Base-by-base conservation (phyloP, 2,888 invertebrate species). In the Euzophera pinguis region DNA sequence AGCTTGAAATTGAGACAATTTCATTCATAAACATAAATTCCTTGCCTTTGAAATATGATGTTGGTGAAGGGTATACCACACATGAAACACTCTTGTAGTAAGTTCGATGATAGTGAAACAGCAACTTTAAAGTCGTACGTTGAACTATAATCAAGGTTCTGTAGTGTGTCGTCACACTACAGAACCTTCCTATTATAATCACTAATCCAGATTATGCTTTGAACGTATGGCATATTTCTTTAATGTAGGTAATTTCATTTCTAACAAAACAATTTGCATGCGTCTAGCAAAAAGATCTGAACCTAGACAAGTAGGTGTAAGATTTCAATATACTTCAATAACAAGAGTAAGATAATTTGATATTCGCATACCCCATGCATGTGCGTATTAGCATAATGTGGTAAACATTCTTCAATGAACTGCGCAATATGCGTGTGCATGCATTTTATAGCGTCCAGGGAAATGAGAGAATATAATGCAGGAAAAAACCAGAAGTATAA, bases 311-410 rank as follows among this genome's bases (percentile, higher is more conserved):
- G 45, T 45, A 45, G 45, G 67, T 77, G 77, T 75, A 70, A 62
- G 67, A 71, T 78, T 76, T 75, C 75, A 76, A 66, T 71, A 69
- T 22, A 22, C 45, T 45, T 45, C 32, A 45, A 45, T 34, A 45
- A 13, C 27, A 43, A 43, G 45, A 45, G 34, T 45, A 32, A 32
- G 45, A 45, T 45, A 45, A 45, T 45, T 45, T 45, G 45, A 45
- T 45, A 45, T 45, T 45, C 45, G 16, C 70, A 72, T 65, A 67
- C 66, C 66, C 66, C 66, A 62, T 63, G 66, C 65, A 62, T 69
- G 65, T 65, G 59, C 60, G 66, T 67, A 73, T 77, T 75, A 70
- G 69, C 70, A 69, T 68, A 67, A 69, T 75, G 65, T 73, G 67
- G 64, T 76, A 74, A 75, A 77, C 70, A 73, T 74, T 64, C 38